Conservation (phyloP, 2,888 invertebrate species). For the Pomacea canaliculata region DNA sequence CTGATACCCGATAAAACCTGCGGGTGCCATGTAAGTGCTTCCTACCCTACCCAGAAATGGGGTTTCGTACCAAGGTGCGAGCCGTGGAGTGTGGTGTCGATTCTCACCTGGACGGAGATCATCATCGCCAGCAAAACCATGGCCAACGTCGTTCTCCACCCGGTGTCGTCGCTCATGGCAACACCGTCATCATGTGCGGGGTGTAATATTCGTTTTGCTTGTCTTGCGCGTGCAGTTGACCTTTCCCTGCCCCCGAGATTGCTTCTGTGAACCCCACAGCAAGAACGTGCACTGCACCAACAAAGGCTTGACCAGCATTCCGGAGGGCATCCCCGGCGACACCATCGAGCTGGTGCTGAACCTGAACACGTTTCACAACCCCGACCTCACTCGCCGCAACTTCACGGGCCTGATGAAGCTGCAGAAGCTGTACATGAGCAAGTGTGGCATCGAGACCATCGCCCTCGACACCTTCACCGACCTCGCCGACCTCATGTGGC, state of each 20-base stretch:
- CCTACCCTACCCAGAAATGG: no score
- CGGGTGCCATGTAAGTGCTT: no score
- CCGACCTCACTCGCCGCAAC: conserved; percentile 56
- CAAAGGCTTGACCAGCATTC: conserved; percentile 59
- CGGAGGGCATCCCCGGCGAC: conserved; percentile 60
- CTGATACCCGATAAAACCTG: no score
- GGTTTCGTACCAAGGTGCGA: no score
- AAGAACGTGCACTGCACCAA: conserved; percentile 65
- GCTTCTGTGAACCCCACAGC: conserved; percentile 64
- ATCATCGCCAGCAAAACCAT: background rate
- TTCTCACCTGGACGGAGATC: background rate
- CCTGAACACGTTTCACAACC: conserved; percentile 61
- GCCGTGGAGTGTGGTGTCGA: background rate
- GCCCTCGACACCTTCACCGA: conserved; percentile 65
- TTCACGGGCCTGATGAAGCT: conserved; percentile 59
- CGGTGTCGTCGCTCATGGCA: background rate
- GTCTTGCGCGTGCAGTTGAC: conserved; percentile 28
- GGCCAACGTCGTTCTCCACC: no score
- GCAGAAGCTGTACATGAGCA: conserved; percentile 64
- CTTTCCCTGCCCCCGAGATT: conserved; percentile 58
- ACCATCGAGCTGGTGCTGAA: conserved; percentile 65
- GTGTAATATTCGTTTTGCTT: conserved; percentile 27
- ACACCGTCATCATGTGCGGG: background rate
- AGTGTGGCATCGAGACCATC: conserved; percentile 65
- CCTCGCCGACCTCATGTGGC: conserved; percentile 60